Percentiles rank a stretch among this genome's conserved stretches.
phyloP scores from a whole-genome alignment of 2,888 invertebrate genomes.

The Priocnemis perturbator region DNA sequence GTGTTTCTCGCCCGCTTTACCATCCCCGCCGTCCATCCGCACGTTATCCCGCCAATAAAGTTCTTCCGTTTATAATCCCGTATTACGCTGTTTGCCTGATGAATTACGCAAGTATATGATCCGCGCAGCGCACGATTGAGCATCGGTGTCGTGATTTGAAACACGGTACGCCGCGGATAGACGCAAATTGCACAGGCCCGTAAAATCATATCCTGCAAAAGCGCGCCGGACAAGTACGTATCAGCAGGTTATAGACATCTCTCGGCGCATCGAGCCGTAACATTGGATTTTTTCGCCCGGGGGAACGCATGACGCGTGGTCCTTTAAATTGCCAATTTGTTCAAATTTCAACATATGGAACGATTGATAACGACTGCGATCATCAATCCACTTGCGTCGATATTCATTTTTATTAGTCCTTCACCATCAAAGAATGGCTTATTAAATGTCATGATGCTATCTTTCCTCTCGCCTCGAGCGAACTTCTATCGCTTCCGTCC shows the following conservation, averaged over 20 bases:
- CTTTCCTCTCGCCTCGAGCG: too few species aligned
- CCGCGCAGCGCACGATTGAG: constrained; percentile 24
- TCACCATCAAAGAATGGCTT: too few species aligned
- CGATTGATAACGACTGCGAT: too few species aligned
- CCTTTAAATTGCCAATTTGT: not conserved
- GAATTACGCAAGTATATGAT: constrained; percentile 34
- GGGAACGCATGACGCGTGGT: not conserved
- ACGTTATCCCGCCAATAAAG: constrained; percentile 20
- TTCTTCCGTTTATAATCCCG: constrained; percentile 30
- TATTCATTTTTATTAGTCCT: too few species aligned
- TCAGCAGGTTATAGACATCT: not conserved
- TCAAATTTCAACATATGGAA: too few species aligned
- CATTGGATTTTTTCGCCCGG: constrained; percentile 52
- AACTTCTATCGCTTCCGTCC: too few species aligned
- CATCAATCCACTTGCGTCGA: too few species aligned
- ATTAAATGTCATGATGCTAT: too few species aligned
- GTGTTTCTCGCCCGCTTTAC: constrained; percentile 16
- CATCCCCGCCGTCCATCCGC: constrained; percentile 4
- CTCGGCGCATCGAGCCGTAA: constrained; percentile 42
- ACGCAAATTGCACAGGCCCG: constrained; percentile 45
- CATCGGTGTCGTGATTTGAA: constrained; percentile 21
- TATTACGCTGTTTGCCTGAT: constrained; percentile 18
- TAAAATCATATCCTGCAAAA: constrained; percentile 44
- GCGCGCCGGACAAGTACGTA: not conserved
- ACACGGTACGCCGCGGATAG: constrained; percentile 36